Percentiles rank a stretch among this genome's conserved stretches.
phyloP scores from a whole-genome alignment of 2,888 invertebrate species.

The Caenorhabditis sinica region DNA sequence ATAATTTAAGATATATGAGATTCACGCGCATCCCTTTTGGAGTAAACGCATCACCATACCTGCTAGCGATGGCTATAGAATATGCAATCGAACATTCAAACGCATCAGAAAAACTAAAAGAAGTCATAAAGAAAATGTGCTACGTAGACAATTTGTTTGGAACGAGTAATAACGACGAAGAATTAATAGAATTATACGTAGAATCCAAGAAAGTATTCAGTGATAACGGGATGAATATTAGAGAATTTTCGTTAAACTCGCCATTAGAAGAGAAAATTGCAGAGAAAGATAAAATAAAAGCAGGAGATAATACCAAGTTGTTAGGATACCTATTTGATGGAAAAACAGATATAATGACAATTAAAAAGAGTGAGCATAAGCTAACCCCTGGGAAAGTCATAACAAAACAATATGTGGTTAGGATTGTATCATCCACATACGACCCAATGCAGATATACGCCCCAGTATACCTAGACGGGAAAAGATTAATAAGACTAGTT shows the following conservation, averaged over 20 bases:
- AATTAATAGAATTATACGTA: neutral
- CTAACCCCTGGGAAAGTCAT: neutral
- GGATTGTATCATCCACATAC: neutral
- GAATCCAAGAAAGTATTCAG: neutral
- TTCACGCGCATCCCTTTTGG: too few species aligned
- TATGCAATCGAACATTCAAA: too few species aligned
- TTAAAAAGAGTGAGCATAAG: conserved; percentile 2
- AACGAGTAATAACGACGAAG: neutral
- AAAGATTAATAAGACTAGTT: too few species aligned
- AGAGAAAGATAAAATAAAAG: neutral
- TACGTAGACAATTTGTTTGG: neutral
- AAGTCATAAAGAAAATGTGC: neutral
- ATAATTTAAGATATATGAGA: too few species aligned
- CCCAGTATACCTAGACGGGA: conserved; percentile 12
- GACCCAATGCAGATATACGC: too few species aligned
- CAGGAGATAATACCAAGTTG: neutral
- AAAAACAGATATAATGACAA: too few species aligned
- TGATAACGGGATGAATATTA: neutral
- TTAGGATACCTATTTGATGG: conserved; percentile 21
- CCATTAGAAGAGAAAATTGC: neutral
- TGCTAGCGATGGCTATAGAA: too few species aligned
- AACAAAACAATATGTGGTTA: conserved; percentile 4
- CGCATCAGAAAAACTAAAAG: neutral
- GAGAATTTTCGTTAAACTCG: neutral
- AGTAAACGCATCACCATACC: too few species aligned